Base-by-base conservation (phyloP, 2,888 invertebrate species). In the Julus scanicus region DNA sequence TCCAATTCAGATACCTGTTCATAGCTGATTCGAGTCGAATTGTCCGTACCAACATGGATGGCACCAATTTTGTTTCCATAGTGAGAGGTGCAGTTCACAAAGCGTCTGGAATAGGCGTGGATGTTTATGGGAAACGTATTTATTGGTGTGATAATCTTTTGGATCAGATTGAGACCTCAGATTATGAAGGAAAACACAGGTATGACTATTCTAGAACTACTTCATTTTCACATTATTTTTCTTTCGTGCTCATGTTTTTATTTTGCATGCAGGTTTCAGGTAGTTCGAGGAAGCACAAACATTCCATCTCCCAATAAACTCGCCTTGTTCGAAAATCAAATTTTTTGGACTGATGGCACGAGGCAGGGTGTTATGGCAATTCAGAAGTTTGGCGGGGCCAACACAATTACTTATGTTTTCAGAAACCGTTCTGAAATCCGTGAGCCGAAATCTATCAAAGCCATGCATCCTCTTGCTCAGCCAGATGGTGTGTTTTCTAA, bases 131-230 rank as follows among this genome's bases (percentile, higher is more conserved):
- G 0, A 95, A 96, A 91, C 93, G 99, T 87, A 95, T 99, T 9
- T 99, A 97, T 93, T 99, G 99, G 98, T 98, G 98, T 91, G 99
- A 99, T 92, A 96, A 97, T 0, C 93, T 98, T 17, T 93, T 99
- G 88, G 98, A 99, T 93, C 97, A 98, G 92, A 97, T 99, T 90
- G 98, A 99, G 91, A 97, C 98, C 0, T 97, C 98, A 0, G 97
- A 98, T 92, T 99, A 99, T 92, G 95, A 97, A 87, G 98, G 98
- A 0, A 94, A 95, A 89, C 95, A 96, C 90, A 94, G 98, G 89
- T 95, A 89, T 88, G 84, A 29, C 48, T n/a, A 39, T 40, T 20
- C 13, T 89, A 2, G 48, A 71, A 71, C 0, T 71, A 6, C 37
- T 85, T n/a, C 85, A n/a, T 29, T 17, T 8, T n/a, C 44, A n/a